Conservation (phyloP, 2,797 vertebrate species). For the Sebastes trivittatus region DNA sequence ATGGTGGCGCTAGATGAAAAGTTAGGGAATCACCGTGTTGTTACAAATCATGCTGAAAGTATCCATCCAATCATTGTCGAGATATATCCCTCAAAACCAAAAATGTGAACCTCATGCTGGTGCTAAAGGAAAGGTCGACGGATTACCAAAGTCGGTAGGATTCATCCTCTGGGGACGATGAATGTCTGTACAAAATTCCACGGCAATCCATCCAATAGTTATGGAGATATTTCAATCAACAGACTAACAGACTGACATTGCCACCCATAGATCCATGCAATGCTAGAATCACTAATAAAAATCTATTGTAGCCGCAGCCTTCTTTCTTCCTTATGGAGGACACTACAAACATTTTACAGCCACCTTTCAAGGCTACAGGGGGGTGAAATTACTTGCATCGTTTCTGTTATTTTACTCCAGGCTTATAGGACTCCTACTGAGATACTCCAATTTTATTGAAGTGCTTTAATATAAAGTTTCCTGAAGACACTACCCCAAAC, state of each 20-base stretch:
- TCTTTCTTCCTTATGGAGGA: neutral
- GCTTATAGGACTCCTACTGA: neutral
- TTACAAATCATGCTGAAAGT: neutral
- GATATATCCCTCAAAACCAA: neutral
- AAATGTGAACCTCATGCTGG: neutral
- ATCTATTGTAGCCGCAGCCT: neutral
- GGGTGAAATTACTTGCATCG: neutral
- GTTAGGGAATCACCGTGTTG: neutral
- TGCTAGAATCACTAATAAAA: neutral
- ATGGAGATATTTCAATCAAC: neutral
- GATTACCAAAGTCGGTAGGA: neutral
- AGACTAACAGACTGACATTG: too few relatives aligned
- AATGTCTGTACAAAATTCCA: neutral
- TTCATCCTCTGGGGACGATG: neutral
- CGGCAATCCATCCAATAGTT: neutral
- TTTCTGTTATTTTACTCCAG: neutral
- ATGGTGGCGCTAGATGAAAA: neutral
- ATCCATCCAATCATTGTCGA: neutral
- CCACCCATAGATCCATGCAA: neutral
- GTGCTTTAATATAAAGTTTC: neutral
- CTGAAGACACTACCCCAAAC: neutral
- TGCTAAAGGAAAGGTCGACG: neutral
- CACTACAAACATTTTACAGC: neutral
- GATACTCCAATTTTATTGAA: neutral
- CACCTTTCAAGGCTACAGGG: neutral